Evolutionary conservation across 2,113 vertebrate genomes (phyloP), one percentile per base, ranked within the genome.

Genomic region (Peromyscus polionotus): DNA sequence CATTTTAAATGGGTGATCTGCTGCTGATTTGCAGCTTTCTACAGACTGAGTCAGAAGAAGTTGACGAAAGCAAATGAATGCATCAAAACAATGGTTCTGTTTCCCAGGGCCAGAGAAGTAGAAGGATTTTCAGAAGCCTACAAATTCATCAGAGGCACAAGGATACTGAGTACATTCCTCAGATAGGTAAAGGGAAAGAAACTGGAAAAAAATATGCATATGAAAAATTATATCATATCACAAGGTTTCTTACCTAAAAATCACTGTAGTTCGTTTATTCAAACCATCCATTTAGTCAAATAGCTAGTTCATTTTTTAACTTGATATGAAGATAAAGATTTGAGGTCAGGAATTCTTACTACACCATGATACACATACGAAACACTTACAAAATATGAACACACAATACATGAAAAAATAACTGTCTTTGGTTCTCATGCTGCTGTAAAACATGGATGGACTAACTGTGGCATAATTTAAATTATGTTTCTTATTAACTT

Each of bases 21-120:
- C 91, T 57, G 36, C 79, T 92, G 83, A 97, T 93, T 89, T 88
- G 19, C 72, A 63, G 11, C 54, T 73, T 76, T 83, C 59, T 80
- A 3, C 5, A 59, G 4, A 45, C 2, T 75, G 5, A 67, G 51
- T 24, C 45, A 96, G 57, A 93, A 28, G 48, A 92, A 67, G 1
- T 65, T 12, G 88, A 39, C 95, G 45, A 94, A 94, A 26, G 33
- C 31, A 93, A 95, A 54, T 1, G 0, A 6, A 45, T 77, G 17
- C 75, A 72, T 88, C 16, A 59, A 90, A 93, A 80, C 48, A 42
- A 26, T 12, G 31, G 39, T 1, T 65, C 12, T 45, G 3, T 83
- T 90, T 89, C 73, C 51, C 86, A 85, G 36, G 59, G 33, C 54
- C 2, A n/a, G 1, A 16, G 61, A 57, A 10, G 16, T 5, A 96